phyloP scores from a whole-genome alignment of 2,888 invertebrate genomes.

The Baccha elongata region DNA sequence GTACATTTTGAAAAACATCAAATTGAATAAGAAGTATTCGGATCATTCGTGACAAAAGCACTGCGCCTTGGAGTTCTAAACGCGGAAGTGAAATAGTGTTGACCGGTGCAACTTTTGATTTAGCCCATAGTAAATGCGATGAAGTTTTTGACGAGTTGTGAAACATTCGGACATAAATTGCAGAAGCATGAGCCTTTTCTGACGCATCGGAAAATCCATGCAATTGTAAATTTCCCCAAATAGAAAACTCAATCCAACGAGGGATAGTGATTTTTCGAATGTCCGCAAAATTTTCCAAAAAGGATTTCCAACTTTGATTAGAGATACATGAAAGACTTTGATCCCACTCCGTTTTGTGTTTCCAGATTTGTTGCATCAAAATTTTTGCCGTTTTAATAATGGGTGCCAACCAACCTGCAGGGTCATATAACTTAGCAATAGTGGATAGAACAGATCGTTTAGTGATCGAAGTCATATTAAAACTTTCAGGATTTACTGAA shows the following conservation, averaged over 20 bases:
- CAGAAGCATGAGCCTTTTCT: conserved; percentile 42
- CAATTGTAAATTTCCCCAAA: conserved; percentile 9
- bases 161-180: conserved; percentile 26
- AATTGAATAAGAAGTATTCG: neutral
- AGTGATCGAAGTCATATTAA: neutral
- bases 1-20: neutral
- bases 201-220: conserved; percentile 59
- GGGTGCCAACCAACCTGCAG: conserved; percentile 31
- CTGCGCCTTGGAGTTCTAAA: conserved; percentile 39
- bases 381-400: conserved; percentile 5
- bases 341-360: conserved; percentile 39
- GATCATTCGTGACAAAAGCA: conserved; percentile 27
- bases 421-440: conserved; percentile 46
- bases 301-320: conserved; percentile 21
- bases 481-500: neutral
- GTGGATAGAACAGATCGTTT: conserved; percentile 47
- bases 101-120: no score
- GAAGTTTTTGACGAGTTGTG: neutral
- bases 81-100: conserved; percentile 32
- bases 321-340: conserved; percentile 5
- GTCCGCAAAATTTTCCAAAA: neutral
- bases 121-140: no score
- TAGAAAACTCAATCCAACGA: conserved; percentile 42
- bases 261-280: conserved; percentile 37
- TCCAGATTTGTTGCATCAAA: conserved; percentile 24